These are phyloP conservation scores for Fulmarus glacialis DNA, from an alignment of 2,113 vertebrate genomes.

Conservation along the genomic window DNA sequence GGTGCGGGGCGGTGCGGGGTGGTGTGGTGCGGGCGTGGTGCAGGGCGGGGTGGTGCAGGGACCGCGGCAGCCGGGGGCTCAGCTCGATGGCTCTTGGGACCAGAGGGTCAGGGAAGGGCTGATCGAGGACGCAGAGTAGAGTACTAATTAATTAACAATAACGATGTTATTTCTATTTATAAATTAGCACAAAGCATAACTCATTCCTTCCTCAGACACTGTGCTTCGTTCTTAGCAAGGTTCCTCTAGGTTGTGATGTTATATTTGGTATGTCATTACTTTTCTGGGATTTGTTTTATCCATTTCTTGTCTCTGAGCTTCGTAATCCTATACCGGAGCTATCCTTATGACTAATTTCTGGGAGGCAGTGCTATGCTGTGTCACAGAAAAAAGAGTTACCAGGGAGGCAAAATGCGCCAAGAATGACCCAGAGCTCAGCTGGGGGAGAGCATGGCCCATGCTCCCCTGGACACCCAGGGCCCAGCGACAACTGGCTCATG, in stretches of 20 bases:
- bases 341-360: neutral
- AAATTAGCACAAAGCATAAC: neutral
- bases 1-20: too few relatives aligned
- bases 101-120: neutral
- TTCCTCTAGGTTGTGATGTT: neutral
- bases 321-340: accelerated
- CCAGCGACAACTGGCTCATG: neutral
- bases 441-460: accelerated
- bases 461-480: neutral
- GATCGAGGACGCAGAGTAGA: neutral
- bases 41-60: neutral
- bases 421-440: neutral
- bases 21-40: too few relatives aligned
- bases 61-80: accelerated
- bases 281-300: neutral
- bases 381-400: neutral
- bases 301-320: neutral
- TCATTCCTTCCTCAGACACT: neutral
- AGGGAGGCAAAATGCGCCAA: neutral
- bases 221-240: neutral
- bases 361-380: accelerated
- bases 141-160: neutral
- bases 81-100: neutral
- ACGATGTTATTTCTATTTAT: neutral
- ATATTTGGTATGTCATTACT: neutral